phyloP scores from a whole-genome alignment of 92 coral and sea anemone genomes.

The Parazoanthus darwini region DNA sequence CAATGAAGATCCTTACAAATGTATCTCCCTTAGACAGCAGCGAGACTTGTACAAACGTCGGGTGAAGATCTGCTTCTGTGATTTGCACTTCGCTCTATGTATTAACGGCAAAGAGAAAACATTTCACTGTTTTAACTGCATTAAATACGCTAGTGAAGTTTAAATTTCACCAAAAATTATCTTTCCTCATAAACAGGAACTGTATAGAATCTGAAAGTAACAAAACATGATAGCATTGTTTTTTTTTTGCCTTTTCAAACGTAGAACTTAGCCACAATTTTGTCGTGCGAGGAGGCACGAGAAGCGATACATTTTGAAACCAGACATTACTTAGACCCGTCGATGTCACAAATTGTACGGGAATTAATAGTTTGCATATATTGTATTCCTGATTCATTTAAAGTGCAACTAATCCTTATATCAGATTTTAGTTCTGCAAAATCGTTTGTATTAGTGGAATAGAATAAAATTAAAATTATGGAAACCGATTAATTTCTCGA shows the following conservation, averaged over 20 bases:
- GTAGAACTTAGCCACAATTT: neutral
- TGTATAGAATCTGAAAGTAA: too few relatives aligned
- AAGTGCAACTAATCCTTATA: too few relatives aligned
- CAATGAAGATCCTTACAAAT: conserved; percentile 66
- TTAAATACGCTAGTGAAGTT: neutral
- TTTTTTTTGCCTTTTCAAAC: too few relatives aligned
- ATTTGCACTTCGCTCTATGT: conserved; percentile 66
- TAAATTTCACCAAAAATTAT: neutral
- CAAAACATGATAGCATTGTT: too few relatives aligned
- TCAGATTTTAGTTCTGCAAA: too few relatives aligned
- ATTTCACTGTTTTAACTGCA: neutral
- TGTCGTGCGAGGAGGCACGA: neutral
- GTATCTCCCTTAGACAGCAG: conserved; percentile 86
- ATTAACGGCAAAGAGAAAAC: neutral
- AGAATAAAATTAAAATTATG: too few relatives aligned
- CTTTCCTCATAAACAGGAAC: neutral
- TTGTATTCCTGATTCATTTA: too few relatives aligned
- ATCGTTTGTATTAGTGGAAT: too few relatives aligned
- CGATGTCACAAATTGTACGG: neutral
- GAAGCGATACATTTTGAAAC: neutral
- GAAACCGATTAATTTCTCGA: too few relatives aligned
- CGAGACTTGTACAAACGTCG: conserved; percentile 89
- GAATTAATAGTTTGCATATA: too few relatives aligned
- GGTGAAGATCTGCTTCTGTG: conserved; percentile 83
- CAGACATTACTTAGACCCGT: neutral